Conservation (phyloP, 2,797 vertebrate species). For the Clarias fuscus region DNA sequence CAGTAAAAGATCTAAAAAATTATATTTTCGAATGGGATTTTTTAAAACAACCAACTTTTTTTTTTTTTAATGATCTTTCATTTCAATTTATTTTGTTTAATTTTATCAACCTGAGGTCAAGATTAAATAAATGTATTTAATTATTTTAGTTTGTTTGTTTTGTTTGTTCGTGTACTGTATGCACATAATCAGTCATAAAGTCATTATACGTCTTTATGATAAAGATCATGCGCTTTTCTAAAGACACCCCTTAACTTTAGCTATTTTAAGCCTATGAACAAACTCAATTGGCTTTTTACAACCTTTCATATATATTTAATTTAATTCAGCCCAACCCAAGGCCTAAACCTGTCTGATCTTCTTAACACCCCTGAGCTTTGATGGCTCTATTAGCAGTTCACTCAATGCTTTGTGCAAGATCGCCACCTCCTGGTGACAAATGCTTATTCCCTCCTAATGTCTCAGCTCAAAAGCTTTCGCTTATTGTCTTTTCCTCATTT, state of each 20-base stretch:
- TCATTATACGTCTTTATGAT: not conserved
- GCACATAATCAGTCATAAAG: not conserved
- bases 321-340: not conserved
- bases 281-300: not conserved
- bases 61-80: not conserved
- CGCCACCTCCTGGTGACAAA: conserved; percentile 69
- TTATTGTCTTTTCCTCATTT: conserved; percentile 6
- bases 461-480: not conserved
- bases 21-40: not conserved
- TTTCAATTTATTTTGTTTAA: not conserved
- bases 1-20: not conserved
- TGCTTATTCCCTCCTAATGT: not conserved
- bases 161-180: not conserved
- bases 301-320: not conserved
- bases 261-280: not conserved
- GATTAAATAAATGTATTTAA: not conserved
- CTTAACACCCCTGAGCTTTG: not conserved
- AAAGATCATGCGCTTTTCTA: not conserved
- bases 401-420: conserved; percentile 52
- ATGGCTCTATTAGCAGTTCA: not conserved
- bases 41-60: not conserved
- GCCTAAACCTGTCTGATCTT: not conserved
- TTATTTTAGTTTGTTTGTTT: not conserved
- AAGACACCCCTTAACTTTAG: not conserved
- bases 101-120: not conserved